Evolutionary conservation across 2,797 vertebrate species (phyloP).

Genomic region (Chelidonichthys spinosus): DNA sequence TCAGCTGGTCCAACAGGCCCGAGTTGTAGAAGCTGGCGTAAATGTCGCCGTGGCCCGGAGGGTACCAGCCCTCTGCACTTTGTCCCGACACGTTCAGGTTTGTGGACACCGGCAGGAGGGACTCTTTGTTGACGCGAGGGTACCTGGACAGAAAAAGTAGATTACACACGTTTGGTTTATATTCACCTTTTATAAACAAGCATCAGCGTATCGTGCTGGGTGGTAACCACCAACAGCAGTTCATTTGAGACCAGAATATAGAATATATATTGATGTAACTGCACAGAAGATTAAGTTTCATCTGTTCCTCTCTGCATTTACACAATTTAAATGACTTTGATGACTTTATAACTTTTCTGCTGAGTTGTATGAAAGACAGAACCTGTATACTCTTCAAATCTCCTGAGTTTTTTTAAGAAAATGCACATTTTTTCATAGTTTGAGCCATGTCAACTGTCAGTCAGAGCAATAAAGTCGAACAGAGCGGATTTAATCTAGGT

Average conservation of each 20-base stretch:
- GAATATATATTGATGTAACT: too few relatives aligned
- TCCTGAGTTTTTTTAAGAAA: neutral
- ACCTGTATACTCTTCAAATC: neutral
- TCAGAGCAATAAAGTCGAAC: too few relatives aligned
- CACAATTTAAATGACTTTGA: neutral
- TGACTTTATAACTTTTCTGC: neutral
- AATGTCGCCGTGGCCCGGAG: conserved; percentile 95
- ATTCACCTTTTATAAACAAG: neutral
- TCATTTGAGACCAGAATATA: neutral
- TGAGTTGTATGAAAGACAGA: neutral
- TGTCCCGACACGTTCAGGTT: conserved; percentile 89
- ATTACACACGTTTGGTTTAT: neutral
- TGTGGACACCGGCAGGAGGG: conserved; percentile 91
- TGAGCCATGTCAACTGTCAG: too few relatives aligned
- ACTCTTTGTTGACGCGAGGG: conserved; percentile 95
- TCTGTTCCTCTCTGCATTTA: neutral
- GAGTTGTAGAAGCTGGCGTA: conserved; percentile 96
- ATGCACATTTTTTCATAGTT: too few relatives aligned
- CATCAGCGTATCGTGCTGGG: neutral
- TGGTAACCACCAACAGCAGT: neutral
- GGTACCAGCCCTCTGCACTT: conserved; percentile 93
- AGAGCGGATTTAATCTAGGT: too few relatives aligned
- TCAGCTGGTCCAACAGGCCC: conserved; percentile 90
- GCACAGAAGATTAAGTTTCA: neutral
- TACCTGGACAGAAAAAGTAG: conserved; percentile 80